Conservation (phyloP, 2,797 vertebrate species). For the Phyllotis vaccarum region DNA sequence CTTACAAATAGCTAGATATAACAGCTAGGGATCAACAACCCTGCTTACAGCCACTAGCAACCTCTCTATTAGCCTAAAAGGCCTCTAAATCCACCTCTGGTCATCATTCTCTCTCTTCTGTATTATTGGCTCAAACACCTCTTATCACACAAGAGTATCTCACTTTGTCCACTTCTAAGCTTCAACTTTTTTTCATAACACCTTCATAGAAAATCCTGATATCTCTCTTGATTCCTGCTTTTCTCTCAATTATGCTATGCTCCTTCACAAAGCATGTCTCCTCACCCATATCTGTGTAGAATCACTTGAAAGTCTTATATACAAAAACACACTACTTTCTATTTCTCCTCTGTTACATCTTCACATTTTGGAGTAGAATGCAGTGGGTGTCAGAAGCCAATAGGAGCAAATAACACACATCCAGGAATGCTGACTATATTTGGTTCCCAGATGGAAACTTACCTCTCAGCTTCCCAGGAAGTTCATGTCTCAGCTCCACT, state of each 20-base stretch:
- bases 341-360: not conserved
- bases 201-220: not conserved
- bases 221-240: not conserved
- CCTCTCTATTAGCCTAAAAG: no score
- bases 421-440: not conserved
- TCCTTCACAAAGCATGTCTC: not conserved
- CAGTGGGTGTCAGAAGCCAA: not conserved
- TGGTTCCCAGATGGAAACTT: not conserved
- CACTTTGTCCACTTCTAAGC: no score
- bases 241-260: not conserved
- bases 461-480: not conserved
- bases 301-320: not conserved
- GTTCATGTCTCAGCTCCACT: not conserved
- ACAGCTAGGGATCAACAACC: no score
- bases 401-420: no score
- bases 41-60: not conserved
- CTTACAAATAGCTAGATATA: not conserved
- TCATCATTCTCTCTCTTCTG: not conserved
- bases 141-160: not conserved
- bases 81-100: no score
- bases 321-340: not conserved
- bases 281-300: not conserved
- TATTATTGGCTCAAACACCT: not conserved
- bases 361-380: not conserved
- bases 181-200: not conserved